Conservation (phyloP, 2,797 vertebrate genomes). For the Melanotaenia parkinsoni region DNA sequence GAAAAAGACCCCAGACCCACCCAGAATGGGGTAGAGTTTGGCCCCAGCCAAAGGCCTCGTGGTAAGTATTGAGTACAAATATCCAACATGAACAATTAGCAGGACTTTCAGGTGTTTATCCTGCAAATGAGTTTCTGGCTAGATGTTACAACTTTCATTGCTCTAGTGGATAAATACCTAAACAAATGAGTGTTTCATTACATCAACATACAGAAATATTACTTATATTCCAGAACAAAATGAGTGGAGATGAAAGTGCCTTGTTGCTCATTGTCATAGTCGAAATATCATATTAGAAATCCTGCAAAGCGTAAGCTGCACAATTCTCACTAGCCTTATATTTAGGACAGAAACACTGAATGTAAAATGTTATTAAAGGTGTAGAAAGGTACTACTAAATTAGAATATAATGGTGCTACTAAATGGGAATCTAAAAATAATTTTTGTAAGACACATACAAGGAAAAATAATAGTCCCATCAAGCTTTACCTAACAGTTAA, state of each 20-base stretch:
- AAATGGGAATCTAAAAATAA: not conserved
- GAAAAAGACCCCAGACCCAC: no score
- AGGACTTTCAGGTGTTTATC: no score
- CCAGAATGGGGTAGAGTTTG: no score
- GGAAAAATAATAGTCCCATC: constrained; percentile 6
- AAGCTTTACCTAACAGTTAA: constrained; percentile 3
- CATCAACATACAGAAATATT: not conserved
- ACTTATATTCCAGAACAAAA: not conserved
- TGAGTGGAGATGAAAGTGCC: no score
- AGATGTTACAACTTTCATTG: not conserved
- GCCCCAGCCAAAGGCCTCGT: no score
- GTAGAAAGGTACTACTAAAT: not conserved
- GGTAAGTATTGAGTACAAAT: not conserved
- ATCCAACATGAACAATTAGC: not conserved
- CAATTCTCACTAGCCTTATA: not conserved
- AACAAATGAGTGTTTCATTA: not conserved
- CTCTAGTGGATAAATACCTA: not conserved
- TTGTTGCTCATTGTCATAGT: no score
- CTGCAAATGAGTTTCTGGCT: no score
- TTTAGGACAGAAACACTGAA: not conserved
- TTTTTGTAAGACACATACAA: not conserved
- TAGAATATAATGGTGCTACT: not conserved
- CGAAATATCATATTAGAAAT: not conserved
- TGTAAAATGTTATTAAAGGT: not conserved
- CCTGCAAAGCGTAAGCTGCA: not conserved